These are phyloP conservation scores for Habrosyne pyritoides DNA, from an alignment of 2,888 invertebrate species.

Conservation along the genomic window DNA sequence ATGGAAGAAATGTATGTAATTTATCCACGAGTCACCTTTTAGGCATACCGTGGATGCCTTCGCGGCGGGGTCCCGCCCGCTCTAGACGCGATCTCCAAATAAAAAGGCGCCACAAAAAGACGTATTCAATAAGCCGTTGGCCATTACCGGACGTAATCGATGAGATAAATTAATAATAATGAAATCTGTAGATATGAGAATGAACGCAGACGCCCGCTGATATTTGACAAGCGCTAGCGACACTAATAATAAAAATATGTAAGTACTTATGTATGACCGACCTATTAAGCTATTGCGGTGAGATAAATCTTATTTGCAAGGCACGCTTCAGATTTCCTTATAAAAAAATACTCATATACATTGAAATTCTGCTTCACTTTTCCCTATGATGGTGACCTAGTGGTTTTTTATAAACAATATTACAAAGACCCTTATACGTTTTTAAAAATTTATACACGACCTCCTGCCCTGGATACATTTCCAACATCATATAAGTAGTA, in stretches of 20 bases:
- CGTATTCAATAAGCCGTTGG: slow-evolving; percentile 80
- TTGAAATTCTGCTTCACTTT: too few relatives aligned
- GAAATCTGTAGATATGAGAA: slow-evolving; percentile 60
- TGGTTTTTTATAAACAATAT: too few relatives aligned
- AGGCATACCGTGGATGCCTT: slow-evolving; percentile 80
- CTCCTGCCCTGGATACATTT: too few relatives aligned
- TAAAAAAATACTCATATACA: too few relatives aligned
- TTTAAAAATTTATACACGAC: too few relatives aligned
- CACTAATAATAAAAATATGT: slow-evolving; percentile 15
- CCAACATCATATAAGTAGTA: too few relatives aligned
- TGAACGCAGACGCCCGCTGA: slow-evolving; percentile 36
- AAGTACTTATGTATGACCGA: background rate
- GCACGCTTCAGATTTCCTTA: too few relatives aligned
- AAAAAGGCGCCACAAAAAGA: slow-evolving; percentile 83
- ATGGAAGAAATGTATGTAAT: slow-evolving; percentile 82
- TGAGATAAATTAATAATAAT: slow-evolving; percentile 81
- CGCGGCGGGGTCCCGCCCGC: slow-evolving; percentile 76
- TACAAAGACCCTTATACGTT: too few relatives aligned
- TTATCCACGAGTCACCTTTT: slow-evolving; percentile 83
- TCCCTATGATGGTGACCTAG: too few relatives aligned
- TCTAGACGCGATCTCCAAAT: slow-evolving; percentile 79
- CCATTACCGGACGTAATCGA: slow-evolving; percentile 81
- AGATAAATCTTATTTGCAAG: background rate
- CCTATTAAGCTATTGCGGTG: background rate
- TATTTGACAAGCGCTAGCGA: slow-evolving; percentile 36